Evolutionary conservation across 2,113 vertebrate genomes (phyloP), one percentile per base, ranked within the genome.

Genomic region (Parotia lawesii): DNA sequence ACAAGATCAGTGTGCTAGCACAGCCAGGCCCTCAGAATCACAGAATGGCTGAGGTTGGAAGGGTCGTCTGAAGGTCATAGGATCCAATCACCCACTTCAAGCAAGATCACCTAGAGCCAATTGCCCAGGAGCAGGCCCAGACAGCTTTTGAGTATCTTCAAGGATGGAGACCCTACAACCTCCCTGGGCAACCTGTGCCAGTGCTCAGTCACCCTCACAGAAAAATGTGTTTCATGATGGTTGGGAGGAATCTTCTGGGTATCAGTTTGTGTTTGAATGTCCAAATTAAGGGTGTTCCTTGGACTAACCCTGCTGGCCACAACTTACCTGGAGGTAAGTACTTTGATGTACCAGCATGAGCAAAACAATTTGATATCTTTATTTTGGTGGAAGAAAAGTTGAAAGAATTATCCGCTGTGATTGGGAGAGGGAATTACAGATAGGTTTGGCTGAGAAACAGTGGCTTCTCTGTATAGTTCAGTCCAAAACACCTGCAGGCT

Each of bases 81-180:
- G 20, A 35, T 92, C 21, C 10, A 47, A 22, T 2, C 3, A 3
- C 6, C 5, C 3, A 19, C 47, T 47, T 81, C 25, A 66, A 25
- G 10, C 16, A 70, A n/a, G 60, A 57, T 5, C 3, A 71, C 21
- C 11, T 58, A 38, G 4, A 72, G 10, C 31, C 0, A 0, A 17
- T 38, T 85, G 19, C 22, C 12, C 29, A 29, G 37, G 25, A 44
- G 9, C 4, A 12, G 4, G 7, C 65, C 31, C 14, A 40, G 44
- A 11, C 1, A 8, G 16, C 9, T 84, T 77, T 48, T 51, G 15
- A 23, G 2, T 58, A 17, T 40, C 20, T 64, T 22, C 16, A 62
- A 22, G 29, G 8, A 38, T 11, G 15, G 44, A 64, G 25, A 28
- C 6, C 54, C 11, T 19, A 9, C 33, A 45, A 10, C 13, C 18